These are phyloP conservation scores for Nematostella vectensis DNA, from an alignment of 92 coral and sea anemone species.

Conservation along the genomic window DNA sequence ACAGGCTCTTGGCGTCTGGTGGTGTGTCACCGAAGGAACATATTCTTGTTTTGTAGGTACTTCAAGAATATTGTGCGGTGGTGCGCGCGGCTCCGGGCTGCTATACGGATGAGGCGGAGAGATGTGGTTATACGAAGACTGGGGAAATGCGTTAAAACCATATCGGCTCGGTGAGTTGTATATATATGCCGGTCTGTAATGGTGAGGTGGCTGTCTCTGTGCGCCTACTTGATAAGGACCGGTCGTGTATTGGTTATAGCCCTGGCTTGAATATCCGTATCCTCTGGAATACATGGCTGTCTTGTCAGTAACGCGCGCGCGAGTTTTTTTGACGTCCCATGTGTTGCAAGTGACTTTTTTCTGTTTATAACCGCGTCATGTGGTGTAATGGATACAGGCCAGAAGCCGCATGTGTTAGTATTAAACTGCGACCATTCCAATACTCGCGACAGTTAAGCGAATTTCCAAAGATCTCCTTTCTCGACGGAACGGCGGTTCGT, in stretches of 20 bases:
- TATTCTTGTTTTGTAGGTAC: constrained; percentile 34
- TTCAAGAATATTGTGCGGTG: constrained; percentile 30
- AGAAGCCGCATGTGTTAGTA: constrained; percentile 36
- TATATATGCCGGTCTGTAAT: constrained; percentile 40
- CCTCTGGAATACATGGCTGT: constrained; percentile 47
- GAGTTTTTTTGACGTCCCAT: constrained; percentile 6
- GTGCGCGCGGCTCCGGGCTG: constrained; percentile 36
- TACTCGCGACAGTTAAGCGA: constrained; percentile 30
- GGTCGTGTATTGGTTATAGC: constrained; percentile 43
- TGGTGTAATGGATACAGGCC: constrained; percentile 51
- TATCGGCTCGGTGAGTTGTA: constrained; percentile 45
- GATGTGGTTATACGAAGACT: constrained; percentile 41
- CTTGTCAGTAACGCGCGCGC: not conserved
- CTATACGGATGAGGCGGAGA: constrained; percentile 31
- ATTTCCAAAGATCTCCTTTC: constrained; percentile 28
- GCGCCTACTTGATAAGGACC: constrained; percentile 41
- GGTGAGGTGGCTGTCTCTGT: constrained; percentile 45
- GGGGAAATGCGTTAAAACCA: constrained; percentile 46
- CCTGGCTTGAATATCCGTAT: constrained; percentile 39
- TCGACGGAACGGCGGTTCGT: not conserved
- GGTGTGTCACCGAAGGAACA: constrained; percentile 21
- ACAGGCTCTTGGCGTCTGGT: constrained; percentile 14
- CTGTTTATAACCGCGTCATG: constrained; percentile 46
- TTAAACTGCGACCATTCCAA: constrained; percentile 12
- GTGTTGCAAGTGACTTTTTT: constrained; percentile 21